Conservation (phyloP, 1,140 invertebrate genomes). For the Drosophila aff. region DNA sequence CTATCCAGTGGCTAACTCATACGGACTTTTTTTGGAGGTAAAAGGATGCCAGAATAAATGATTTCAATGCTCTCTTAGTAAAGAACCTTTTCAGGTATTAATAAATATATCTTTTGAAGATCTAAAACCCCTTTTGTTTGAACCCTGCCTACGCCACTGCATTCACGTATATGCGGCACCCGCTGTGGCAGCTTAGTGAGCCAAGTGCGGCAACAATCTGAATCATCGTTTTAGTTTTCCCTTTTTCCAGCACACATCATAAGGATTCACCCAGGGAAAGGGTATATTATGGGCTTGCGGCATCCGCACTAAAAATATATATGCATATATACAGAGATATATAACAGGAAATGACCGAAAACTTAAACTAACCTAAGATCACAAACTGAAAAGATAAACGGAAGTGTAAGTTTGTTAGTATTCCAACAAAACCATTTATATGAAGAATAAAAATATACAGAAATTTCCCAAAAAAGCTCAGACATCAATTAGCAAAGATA, state of each 20-base stretch:
- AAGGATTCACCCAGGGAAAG: slow-evolving; percentile 2
- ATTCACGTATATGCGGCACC: slow-evolving; percentile 17
- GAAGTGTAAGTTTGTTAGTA: background rate
- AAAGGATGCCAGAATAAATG: background rate
- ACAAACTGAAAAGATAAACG: too few species aligned
- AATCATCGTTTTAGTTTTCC: slow-evolving; percentile 71
- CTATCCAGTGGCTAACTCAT: background rate
- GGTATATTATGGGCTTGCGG: slow-evolving; percentile 6
- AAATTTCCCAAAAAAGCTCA: background rate
- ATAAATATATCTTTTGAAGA: background rate
- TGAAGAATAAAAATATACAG: background rate
- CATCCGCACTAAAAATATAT: slow-evolving; percentile 3
- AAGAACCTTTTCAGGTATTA: background rate
- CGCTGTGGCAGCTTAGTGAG: slow-evolving; percentile 54
- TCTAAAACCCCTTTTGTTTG: background rate
- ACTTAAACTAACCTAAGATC: background rate
- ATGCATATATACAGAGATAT: background rate
- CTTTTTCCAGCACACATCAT: slow-evolving; percentile 4
- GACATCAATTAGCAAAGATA: too few species aligned
- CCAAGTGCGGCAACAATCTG: slow-evolving; percentile 76
- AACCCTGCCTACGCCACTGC: background rate
- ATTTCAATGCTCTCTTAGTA: background rate
- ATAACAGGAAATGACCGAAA: background rate
- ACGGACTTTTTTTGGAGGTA: background rate
- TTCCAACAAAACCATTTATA: too few species aligned